phyloP scores from a whole-genome alignment of 1,140 invertebrate genomes.

The Steinernema khuongi region DNA sequence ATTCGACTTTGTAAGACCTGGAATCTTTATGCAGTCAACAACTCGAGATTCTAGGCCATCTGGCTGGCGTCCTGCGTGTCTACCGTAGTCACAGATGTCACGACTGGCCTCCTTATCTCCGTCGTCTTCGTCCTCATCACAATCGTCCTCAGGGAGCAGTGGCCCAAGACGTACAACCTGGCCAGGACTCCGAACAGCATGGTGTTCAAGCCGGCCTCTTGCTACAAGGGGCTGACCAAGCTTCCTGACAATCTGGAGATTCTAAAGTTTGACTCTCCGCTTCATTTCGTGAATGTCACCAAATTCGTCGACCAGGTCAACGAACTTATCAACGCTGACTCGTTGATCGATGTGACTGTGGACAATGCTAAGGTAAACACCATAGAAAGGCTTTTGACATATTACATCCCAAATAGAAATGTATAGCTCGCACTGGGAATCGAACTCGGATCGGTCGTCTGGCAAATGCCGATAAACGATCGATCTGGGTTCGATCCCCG shows the following conservation, averaged over 20 bases:
- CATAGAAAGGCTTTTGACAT: not conserved
- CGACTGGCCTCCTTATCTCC: slow-evolving; percentile 62
- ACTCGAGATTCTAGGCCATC: slow-evolving; percentile 59
- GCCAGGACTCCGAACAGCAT: slow-evolving; percentile 13
- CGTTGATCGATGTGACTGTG: not conserved
- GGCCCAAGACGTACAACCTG: slow-evolving; percentile 36
- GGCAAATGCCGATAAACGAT: too few relatives aligned
- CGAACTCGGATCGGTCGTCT: too few relatives aligned
- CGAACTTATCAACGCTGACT: slow-evolving; percentile 19
- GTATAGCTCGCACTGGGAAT: too few relatives aligned
- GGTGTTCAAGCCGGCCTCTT: slow-evolving; percentile 18
- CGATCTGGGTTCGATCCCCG: too few relatives aligned
- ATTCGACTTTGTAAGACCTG: slow-evolving; percentile 59
- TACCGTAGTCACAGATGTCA: slow-evolving; percentile 64
- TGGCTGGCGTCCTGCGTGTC: slow-evolving; percentile 65
- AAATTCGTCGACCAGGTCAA: slow-evolving; percentile 36
- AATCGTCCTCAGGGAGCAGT: slow-evolving; percentile 61
- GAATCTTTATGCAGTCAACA: slow-evolving; percentile 4
- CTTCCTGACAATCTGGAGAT: slow-evolving; percentile 22
- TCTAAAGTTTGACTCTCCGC: slow-evolving; percentile 37
- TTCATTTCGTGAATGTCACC: slow-evolving; percentile 48
- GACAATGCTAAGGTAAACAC: slow-evolving; percentile 23
- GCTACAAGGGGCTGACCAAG: slow-evolving; percentile 17
- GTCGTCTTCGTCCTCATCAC: slow-evolving; percentile 63
- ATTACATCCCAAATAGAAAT: not conserved